Evolutionary conservation across 2,113 vertebrate species (phyloP).

Genomic region (Apistogramma diplotaenia): DNA sequence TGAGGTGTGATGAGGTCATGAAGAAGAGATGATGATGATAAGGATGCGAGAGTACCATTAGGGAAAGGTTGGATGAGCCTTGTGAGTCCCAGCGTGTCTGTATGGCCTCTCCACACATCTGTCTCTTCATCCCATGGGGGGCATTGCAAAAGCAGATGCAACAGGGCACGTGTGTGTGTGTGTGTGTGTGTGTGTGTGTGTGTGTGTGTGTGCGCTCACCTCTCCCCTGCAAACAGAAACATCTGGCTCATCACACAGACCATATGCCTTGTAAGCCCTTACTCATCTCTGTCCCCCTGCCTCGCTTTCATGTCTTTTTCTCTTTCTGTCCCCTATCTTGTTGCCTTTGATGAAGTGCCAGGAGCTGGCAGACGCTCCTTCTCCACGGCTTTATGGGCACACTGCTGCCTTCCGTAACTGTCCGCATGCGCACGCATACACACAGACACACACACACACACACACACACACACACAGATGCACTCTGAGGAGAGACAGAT

Average conservation of each 20-base stretch:
- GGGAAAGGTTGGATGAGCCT: conserved; percentile 11
- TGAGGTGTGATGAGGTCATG: neutral
- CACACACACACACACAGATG: neutral
- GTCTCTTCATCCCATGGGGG: conserved; percentile 31
- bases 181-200: too few relatives aligned
- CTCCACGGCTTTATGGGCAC: conserved; percentile 20
- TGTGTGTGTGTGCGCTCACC: conserved; percentile 40
- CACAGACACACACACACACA: neutral
- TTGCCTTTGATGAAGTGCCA: conserved; percentile 66
- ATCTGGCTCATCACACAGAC: conserved; percentile 59
- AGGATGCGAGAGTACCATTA: conserved; percentile 31
- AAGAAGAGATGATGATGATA: conserved; percentile 8
- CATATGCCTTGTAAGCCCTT: conserved; percentile 56
- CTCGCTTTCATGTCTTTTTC: conserved; percentile 66
- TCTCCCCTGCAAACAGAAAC: conserved; percentile 50
- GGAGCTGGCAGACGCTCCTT: conserved; percentile 42
- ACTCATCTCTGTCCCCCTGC: conserved; percentile 11
- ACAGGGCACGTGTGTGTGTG: conserved; percentile 12
- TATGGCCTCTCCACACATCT: conserved; percentile 46
- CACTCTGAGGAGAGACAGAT: neutral
- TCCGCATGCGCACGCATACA: neutral
- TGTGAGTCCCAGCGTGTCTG: conserved; percentile 19
- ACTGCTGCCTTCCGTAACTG: conserved; percentile 7
- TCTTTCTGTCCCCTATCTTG: conserved; percentile 42
- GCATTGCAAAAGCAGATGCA: conserved; percentile 22